These are phyloP conservation scores for Drosophila bifasciata DNA, from an alignment of 1,140 invertebrate genomes.

Conservation along the genomic window DNA sequence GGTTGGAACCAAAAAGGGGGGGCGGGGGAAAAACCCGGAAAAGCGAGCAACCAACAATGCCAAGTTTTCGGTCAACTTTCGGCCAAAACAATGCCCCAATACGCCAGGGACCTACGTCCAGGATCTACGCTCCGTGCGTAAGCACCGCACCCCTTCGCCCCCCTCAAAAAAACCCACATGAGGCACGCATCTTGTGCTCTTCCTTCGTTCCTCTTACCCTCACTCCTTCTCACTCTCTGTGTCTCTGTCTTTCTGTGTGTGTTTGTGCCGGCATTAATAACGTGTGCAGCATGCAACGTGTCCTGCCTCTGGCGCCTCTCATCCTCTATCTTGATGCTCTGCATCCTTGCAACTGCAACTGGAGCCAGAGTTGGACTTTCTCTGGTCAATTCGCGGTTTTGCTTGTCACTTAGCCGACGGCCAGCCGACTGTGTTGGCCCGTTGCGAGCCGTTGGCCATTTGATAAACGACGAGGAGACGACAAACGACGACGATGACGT, in stretches of 20 bases:
- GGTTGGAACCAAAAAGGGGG: too few species aligned
- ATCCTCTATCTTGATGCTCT: slow-evolving; percentile 28
- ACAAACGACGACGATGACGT: slow-evolving; percentile 53
- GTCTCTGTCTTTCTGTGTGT: background rate
- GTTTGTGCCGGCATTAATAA: slow-evolving; percentile 39
- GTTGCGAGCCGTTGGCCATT: slow-evolving; percentile 75
- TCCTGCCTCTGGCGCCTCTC: background rate
- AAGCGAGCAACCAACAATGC: slow-evolving; percentile 79
- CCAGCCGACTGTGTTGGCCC: slow-evolving; percentile 71
- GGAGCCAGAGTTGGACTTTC: slow-evolving; percentile 62
- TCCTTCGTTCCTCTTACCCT: slow-evolving; percentile 18
- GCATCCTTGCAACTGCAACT: slow-evolving; percentile 35
- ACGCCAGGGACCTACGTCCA: slow-evolving; percentile 13
- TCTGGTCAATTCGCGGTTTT: slow-evolving; percentile 84
- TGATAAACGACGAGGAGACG: slow-evolving; percentile 77
- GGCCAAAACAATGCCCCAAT: slow-evolving; percentile 76
- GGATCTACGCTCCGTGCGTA: slow-evolving; percentile 1
- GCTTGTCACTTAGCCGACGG: slow-evolving; percentile 81
- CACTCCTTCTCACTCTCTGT: background rate
- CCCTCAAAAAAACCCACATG: slow-evolving; percentile 25
- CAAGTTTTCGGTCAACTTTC: slow-evolving; percentile 82
- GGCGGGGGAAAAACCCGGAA: slow-evolving; percentile 42
- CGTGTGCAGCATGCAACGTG: slow-evolving; percentile 42
- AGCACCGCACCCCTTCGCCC: background rate
- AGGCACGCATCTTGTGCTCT: slow-evolving; percentile 47